Evolutionary conservation across 2,888 invertebrate genomes (phyloP).

Genomic region (Drosophila limbata): DNA sequence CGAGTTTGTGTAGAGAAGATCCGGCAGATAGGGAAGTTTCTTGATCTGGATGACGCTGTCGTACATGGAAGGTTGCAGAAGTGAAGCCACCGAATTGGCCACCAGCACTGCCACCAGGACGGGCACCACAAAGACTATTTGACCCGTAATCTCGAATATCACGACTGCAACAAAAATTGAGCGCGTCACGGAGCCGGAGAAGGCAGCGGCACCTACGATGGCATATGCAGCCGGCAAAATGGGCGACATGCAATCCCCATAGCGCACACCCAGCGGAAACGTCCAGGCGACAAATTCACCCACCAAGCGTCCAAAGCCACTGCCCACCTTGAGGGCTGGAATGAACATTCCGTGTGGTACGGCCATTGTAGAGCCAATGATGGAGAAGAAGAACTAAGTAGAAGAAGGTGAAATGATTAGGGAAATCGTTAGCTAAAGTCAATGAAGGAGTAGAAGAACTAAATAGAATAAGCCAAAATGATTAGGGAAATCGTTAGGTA

Average conservation of each 20-base stretch:
- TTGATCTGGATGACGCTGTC: conserved; percentile 99
- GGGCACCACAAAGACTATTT: conserved; percentile 98
- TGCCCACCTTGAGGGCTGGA: conserved; percentile 98
- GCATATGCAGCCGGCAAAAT: conserved; percentile 98
- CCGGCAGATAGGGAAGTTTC: conserved; percentile 98
- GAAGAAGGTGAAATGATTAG: neutral
- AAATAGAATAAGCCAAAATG: too few species aligned
- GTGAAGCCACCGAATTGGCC: conserved; percentile 96
- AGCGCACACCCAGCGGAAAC: conserved; percentile 96
- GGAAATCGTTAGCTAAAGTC: neutral
- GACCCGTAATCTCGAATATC: conserved; percentile 99
- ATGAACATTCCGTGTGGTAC: conserved; percentile 99
- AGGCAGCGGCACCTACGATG: conserved; percentile 97
- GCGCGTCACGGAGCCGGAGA: conserved; percentile 98
- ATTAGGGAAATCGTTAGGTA: too few species aligned
- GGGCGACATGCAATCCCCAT: conserved; percentile 93
- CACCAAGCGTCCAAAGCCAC: conserved; percentile 95
- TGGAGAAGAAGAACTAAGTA: conserved; percentile 92
- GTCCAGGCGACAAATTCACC: conserved; percentile 97
- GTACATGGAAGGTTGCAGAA: conserved; percentile 98
- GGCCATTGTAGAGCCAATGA: conserved; percentile 97
- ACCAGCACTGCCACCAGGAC: conserved; percentile 98
- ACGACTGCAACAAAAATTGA: conserved; percentile 99
- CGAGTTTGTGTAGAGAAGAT: conserved; percentile 94
- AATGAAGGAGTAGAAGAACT: neutral